Conservation (phyloP, 30 jellyfish, hydroid and myxozoan species). For the Turritopsis dohrnii region DNA sequence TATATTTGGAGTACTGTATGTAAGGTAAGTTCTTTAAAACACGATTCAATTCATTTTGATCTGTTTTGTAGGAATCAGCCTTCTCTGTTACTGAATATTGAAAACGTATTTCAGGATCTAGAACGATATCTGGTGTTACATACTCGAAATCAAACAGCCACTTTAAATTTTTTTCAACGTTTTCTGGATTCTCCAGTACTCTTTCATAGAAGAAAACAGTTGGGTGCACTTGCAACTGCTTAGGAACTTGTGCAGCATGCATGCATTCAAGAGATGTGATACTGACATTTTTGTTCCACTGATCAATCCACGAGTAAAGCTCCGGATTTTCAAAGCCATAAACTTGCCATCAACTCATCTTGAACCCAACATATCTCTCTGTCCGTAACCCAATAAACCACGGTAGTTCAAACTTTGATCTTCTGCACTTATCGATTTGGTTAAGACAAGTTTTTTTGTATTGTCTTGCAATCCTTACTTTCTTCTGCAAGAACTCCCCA, state of each 20-base stretch:
- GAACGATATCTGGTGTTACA: neutral
- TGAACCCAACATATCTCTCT: slow-evolving; percentile 7
- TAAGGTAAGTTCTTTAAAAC: neutral
- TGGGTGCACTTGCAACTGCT: neutral
- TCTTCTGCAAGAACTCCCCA: slow-evolving; percentile 15
- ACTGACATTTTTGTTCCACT: neutral
- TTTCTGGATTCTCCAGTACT: neutral
- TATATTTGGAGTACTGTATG: neutral
- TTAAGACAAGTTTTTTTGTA: slow-evolving; percentile 4
- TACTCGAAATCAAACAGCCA: slow-evolving; percentile 11
- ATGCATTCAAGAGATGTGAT: slow-evolving; percentile 5
- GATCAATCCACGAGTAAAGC: neutral
- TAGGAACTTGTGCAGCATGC: slow-evolving; percentile 1
- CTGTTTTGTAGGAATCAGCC: neutral
- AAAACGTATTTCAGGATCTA: neutral
- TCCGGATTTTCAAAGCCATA: slow-evolving; percentile 3
- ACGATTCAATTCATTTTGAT: neutral
- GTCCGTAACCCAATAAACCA: slow-evolving; percentile 16
- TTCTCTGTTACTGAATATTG: neutral
- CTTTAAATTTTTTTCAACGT: neutral
- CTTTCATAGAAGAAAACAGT: slow-evolving; percentile 9
- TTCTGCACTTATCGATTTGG: neutral
- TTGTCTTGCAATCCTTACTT: neutral
- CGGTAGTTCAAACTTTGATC: neutral
- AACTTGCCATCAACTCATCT: neutral